phyloP scores from a whole-genome alignment of 2,797 vertebrate species.

The Ciconia nigra region DNA sequence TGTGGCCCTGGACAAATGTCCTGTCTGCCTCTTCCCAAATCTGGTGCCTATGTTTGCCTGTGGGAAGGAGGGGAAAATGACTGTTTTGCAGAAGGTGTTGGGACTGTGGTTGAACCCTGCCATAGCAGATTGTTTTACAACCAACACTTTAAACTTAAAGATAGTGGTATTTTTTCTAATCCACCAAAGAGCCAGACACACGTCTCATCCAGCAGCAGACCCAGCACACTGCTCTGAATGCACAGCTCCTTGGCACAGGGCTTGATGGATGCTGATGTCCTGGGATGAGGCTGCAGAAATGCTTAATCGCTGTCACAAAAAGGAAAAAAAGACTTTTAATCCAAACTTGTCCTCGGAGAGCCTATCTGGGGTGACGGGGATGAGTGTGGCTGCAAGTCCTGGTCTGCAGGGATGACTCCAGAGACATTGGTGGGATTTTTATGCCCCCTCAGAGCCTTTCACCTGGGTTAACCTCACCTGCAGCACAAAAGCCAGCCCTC shows the following conservation, averaged over 20 bases:
- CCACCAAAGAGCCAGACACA: background rate
- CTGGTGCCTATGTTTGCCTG: background rate
- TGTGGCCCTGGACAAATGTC: background rate
- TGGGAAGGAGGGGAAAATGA: background rate
- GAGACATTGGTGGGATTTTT: background rate
- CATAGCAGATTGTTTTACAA: background rate
- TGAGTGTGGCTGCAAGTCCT: background rate
- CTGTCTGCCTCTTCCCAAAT: background rate
- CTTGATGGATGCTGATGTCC: background rate
- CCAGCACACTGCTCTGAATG: background rate
- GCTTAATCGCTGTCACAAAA: background rate
- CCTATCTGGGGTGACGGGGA: fast-evolving
- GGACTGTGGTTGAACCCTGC: background rate
- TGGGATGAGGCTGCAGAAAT: background rate
- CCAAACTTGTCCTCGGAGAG: background rate
- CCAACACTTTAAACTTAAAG: background rate
- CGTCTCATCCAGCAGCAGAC: background rate
- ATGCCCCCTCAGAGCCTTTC: background rate
- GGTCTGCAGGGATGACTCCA: background rate
- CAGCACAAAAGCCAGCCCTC: background rate
- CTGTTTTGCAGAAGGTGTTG: background rate
- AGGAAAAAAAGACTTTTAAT: background rate
- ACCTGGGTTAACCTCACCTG: background rate
- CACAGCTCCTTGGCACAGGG: background rate
- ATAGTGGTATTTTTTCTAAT: background rate